Evolutionary conservation across 2,888 invertebrate genomes (phyloP).

Genomic region (Mylabris sibirica): DNA sequence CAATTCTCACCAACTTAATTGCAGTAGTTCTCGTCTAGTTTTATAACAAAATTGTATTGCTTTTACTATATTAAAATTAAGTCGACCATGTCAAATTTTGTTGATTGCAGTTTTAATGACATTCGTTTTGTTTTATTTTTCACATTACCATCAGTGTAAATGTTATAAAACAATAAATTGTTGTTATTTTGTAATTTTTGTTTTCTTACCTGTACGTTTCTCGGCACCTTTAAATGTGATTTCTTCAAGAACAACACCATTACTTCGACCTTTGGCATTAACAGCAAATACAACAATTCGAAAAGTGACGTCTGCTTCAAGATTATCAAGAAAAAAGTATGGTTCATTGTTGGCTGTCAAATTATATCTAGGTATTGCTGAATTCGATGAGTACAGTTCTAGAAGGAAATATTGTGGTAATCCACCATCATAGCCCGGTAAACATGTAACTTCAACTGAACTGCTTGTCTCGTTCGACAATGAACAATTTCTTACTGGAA

Average conservation of each 20-base stretch:
- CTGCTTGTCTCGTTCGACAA: slow-evolving; percentile 85
- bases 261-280: slow-evolving; percentile 83
- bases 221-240: slow-evolving; percentile 82
- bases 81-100: not conserved
- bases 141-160: not conserved
- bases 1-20: slow-evolving; percentile 20
- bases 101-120: slow-evolving; percentile 1
- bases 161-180: no score
- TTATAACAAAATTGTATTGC: not conserved
- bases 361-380: slow-evolving; percentile 65
- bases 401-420: slow-evolving; percentile 86
- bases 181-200: not conserved
- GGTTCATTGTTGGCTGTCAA: slow-evolving; percentile 73
- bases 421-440: slow-evolving; percentile 88
- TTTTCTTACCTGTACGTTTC: slow-evolving; percentile 73
- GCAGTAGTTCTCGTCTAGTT: slow-evolving; percentile 32
- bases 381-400: slow-evolving; percentile 71
- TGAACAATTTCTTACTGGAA: slow-evolving; percentile 84
- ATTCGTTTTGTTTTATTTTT: not conserved
- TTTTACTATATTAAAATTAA: not conserved
- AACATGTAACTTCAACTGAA: slow-evolving; percentile 79
- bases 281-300: slow-evolving; percentile 79
- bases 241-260: slow-evolving; percentile 75
- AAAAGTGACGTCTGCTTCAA: slow-evolving; percentile 82
- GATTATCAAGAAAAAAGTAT: slow-evolving; percentile 77